These are phyloP conservation scores for Chloroceryle aenea DNA, from an alignment of 2,113 vertebrate species.

Conservation along the genomic window DNA sequence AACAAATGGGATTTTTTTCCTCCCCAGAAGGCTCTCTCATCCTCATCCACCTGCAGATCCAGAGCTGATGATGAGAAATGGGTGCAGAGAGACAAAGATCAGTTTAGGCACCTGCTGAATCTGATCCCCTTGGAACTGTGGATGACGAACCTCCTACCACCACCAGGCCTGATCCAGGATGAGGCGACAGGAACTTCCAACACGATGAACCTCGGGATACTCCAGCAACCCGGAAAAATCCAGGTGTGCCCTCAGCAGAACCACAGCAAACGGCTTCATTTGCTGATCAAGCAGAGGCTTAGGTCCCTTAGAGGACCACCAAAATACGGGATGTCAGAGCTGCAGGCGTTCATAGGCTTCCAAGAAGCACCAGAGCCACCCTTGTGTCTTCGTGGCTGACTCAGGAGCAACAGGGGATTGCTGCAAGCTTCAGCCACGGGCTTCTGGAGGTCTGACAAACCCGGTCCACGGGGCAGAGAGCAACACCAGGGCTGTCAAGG, in stretches of 20 bases:
- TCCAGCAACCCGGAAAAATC: background rate
- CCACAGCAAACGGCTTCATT: background rate
- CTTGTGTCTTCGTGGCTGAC: rapidly evolving
- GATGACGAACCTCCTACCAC: rapidly evolving
- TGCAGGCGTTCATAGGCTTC: rapidly evolving
- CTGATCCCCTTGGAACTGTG: background rate
- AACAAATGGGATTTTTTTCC: background rate
- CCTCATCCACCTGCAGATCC: background rate
- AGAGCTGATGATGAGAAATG: background rate
- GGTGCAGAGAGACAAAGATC: background rate
- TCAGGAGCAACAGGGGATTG: rapidly evolving
- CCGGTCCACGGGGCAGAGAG: rapidly evolving
- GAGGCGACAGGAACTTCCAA: background rate
- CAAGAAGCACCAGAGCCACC: background rate
- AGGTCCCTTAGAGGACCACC: background rate
- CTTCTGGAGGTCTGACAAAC: background rate
- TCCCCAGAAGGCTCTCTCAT: background rate
- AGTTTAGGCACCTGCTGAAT: background rate
- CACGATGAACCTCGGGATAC: background rate
- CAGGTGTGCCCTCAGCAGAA: background rate
- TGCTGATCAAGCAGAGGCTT: background rate
- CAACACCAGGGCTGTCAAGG: background rate
- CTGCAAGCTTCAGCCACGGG: background rate
- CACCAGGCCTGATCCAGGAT: background rate
- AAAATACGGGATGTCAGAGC: rapidly evolving